Percentiles rank a stretch among this genome's conserved stretches.
phyloP scores from a whole-genome alignment of 2,113 vertebrate genomes.

The Octodon degus region DNA sequence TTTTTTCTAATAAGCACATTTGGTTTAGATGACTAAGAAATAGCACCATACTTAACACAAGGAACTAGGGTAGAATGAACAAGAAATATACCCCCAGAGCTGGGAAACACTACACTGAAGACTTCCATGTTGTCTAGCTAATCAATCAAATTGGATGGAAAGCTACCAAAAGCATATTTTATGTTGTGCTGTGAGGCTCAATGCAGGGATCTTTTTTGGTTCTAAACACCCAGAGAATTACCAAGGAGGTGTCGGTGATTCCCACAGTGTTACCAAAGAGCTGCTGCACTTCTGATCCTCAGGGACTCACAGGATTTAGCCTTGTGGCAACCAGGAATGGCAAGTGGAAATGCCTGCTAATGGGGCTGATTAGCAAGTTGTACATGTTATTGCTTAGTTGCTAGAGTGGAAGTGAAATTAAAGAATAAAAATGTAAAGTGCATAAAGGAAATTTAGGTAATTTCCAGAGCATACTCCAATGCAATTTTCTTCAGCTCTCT shows the following conservation, averaged over 20 bases:
- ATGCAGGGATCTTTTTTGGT: background rate
- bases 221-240: background rate
- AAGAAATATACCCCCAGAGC: background rate
- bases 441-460: background rate
- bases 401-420: background rate
- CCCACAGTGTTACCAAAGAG: background rate
- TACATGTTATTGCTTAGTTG: background rate
- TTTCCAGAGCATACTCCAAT: background rate
- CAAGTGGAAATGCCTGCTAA: background rate
- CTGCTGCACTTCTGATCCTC: constrained; percentile 49
- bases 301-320: constrained; percentile 43
- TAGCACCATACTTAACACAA: background rate
- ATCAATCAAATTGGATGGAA: background rate
- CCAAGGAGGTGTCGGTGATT: constrained; percentile 4
- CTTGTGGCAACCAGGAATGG: background rate
- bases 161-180: background rate
- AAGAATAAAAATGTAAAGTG: background rate
- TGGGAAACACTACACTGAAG: background rate
- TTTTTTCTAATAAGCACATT: background rate
- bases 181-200: background rate
- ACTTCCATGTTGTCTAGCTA: background rate
- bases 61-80: background rate
- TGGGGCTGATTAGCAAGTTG: background rate
- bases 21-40: background rate
- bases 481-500: constrained; percentile 17